Base-by-base conservation (phyloP, 2,113 vertebrate genomes). In the Lophotis ruficrista region DNA sequence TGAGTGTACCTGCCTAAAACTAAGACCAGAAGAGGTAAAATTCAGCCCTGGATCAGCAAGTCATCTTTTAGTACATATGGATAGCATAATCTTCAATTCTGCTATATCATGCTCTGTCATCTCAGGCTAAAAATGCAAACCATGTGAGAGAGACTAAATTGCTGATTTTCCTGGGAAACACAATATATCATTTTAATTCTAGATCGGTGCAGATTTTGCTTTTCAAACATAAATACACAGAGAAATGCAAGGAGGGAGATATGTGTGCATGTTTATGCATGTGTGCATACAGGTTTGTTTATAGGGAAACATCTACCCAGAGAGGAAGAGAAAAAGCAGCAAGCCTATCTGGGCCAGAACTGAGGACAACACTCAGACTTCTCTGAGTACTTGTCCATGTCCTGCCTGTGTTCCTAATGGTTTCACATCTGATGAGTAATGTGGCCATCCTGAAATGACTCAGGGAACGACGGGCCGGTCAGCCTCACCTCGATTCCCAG, bases 271-370 rank as follows among this genome's bases (percentile, higher is more conserved):
- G 9, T 31, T 28, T 47, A 14, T 21, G 25, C 4, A 2, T 19
- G 15, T 17, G 19, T 1, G 1, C 10, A 1, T 33, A 3, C 1
- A 0, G 5, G 30, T 23, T 56, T 61, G 12, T 62, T 66, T 78
- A 50, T 30, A 51, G 45, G 17, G n/a, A 75, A 57, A 57, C 10
- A 79, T 31, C 47, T 21, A 56, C 11, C 15, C 58, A 83, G 77
- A 58, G 5, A 76, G 48, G 14, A 86, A 33, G 18, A 45, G 57
- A 68, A 89, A 89, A 75, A 33, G 0, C 60, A 70, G 37, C 43
- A 68, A 69, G 30, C 13, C 12, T 12, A 50, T 37, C 11, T 2
- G 14, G n/a, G 20, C 48, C 58, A 64, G 25, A 93, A 31, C 0
- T 1, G 17, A 21, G n/a, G 30, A 68, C 33, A 64, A 20, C 33